Conservation (phyloP, 2,888 invertebrate genomes). For the Plebejus argus region DNA sequence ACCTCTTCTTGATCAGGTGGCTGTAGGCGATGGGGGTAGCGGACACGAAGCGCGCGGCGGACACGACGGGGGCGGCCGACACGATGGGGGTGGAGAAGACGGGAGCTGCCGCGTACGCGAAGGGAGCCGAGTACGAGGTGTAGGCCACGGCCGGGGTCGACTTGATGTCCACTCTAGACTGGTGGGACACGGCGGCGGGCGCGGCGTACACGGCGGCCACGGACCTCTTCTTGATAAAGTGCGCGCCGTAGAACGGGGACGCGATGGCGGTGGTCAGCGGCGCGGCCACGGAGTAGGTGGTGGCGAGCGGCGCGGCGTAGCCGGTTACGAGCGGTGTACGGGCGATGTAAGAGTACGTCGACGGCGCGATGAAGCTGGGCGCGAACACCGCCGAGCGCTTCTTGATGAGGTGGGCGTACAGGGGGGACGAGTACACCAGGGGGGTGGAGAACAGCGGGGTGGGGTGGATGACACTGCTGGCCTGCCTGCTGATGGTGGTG, state of each 20-base stretch:
- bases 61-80: slow-evolving; percentile 49
- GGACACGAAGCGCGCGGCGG: slow-evolving; percentile 51
- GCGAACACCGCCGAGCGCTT: slow-evolving; percentile 49
- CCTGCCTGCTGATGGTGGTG: slow-evolving; percentile 62
- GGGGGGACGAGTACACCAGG: slow-evolving; percentile 53
- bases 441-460: slow-evolving; percentile 62
- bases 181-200: slow-evolving; percentile 42
- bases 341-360: slow-evolving; percentile 47
- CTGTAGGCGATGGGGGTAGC: slow-evolving; percentile 51
- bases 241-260: slow-evolving; percentile 50
- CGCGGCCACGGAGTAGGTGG: slow-evolving; percentile 40
- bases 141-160: slow-evolving; percentile 43
- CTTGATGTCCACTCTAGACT: slow-evolving; percentile 21
- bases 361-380: slow-evolving; percentile 44
- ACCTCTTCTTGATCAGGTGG: slow-evolving; percentile 62
- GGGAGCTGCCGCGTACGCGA: slow-evolving; percentile 39
- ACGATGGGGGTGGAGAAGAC: slow-evolving; percentile 48
- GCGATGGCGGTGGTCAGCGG: slow-evolving; percentile 41
- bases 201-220: slow-evolving; percentile 41
- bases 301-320: slow-evolving; percentile 43
- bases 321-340: slow-evolving; percentile 47
- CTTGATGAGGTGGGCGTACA: slow-evolving; percentile 61
- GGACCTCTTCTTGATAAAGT: slow-evolving; percentile 63
- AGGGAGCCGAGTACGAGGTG: slow-evolving; percentile 47
- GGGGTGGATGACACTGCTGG: slow-evolving; percentile 71